Evolutionary conservation across 2,888 invertebrate genomes (phyloP).

Genomic region (Antheraea assamensis): DNA sequence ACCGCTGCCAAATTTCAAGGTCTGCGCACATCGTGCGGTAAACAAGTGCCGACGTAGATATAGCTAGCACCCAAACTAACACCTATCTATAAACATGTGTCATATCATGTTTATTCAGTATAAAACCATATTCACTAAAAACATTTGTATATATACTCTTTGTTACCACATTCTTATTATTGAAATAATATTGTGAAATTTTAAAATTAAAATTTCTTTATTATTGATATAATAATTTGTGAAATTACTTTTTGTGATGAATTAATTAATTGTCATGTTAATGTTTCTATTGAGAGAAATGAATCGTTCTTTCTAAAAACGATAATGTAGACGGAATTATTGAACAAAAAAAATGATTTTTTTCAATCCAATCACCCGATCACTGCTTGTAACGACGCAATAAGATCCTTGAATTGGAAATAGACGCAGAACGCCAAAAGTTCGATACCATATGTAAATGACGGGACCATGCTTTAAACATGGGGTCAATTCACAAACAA

Average conservation of each 20-base stretch:
- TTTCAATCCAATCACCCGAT: neutral
- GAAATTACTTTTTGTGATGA: neutral
- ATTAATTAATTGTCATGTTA: neutral
- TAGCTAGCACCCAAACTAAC: conserved; percentile 22
- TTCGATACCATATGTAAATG: conserved; percentile 63
- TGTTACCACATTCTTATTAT: neutral
- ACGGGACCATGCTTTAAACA: conserved; percentile 35
- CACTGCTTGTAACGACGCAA: conserved; percentile 31
- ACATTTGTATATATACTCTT: neutral
- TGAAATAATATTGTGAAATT: neutral
- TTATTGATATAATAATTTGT: neutral
- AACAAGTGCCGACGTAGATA: conserved; percentile 64
- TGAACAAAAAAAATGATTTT: neutral
- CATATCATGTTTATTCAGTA: neutral
- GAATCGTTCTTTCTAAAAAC: neutral
- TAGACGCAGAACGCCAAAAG: conserved; percentile 49
- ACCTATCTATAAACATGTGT: neutral
- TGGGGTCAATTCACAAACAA: conserved; percentile 35
- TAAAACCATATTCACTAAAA: neutral
- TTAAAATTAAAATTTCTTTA: neutral
- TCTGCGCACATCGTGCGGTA: conserved; percentile 72
- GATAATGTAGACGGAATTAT: neutral
- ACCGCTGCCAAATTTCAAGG: conserved; percentile 80
- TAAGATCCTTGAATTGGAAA: conserved; percentile 61
- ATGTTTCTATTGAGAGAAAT: neutral